Conservation (phyloP, 2,113 vertebrate genomes). For the Excalfactoria chinensis region DNA sequence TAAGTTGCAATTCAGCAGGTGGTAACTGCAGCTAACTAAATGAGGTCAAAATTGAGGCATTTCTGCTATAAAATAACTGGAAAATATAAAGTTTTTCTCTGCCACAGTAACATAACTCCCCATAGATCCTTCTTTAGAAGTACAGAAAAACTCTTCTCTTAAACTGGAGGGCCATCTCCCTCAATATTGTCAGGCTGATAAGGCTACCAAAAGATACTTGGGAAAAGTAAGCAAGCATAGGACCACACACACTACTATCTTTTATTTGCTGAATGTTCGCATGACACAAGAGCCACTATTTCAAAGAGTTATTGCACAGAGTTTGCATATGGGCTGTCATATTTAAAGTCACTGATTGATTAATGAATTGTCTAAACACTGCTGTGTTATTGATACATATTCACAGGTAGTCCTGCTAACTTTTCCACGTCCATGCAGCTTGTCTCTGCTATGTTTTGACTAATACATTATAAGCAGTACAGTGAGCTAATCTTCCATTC, state of each 20-base stretch:
- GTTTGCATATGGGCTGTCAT: not conserved
- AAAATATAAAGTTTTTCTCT: not conserved
- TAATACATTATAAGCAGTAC: not conserved
- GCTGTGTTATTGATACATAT: not conserved
- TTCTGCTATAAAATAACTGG: not conserved
- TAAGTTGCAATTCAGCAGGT: accelerated
- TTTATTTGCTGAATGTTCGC: not conserved
- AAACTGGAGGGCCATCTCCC: not conserved
- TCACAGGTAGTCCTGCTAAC: not conserved
- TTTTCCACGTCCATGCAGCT: not conserved
- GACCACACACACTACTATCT: not conserved
- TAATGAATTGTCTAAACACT: not conserved
- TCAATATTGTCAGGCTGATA: not conserved
- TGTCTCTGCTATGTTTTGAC: not conserved
- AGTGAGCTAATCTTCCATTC: not conserved
- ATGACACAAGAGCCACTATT: not conserved
- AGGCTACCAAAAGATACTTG: not conserved
- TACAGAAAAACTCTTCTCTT: not conserved
- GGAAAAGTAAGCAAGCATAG: not conserved
- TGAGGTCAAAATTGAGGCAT: not conserved
- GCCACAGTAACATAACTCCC: not conserved
- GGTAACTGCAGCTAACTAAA: not conserved
- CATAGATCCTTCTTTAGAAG: not conserved
- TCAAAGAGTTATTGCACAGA: not conserved
- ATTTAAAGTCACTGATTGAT: not conserved